Conservation (phyloP, 2,888 invertebrate genomes). For the Lasioglossum villosulum region DNA sequence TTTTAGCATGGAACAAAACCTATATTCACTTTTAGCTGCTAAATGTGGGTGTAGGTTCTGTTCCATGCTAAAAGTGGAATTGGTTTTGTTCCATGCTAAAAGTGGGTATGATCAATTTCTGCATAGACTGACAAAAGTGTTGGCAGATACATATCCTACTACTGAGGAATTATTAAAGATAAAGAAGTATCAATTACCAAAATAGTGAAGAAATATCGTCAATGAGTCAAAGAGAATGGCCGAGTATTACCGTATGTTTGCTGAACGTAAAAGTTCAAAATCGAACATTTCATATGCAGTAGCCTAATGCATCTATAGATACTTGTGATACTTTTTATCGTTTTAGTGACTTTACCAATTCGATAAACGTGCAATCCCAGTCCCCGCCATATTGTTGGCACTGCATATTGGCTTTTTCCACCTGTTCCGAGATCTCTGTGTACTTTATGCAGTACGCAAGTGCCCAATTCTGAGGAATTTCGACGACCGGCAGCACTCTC, state of each 20-base stretch:
- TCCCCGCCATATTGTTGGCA: slow-evolving; percentile 39
- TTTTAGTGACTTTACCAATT: slow-evolving; percentile 35
- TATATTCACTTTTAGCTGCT: too few species aligned
- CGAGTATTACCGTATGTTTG: neutral
- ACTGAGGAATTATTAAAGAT: neutral
- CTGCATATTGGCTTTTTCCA: slow-evolving; percentile 30
- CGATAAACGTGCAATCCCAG: slow-evolving; percentile 56
- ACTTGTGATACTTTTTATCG: neutral
- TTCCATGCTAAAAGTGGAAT: too few species aligned
- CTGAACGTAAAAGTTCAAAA: too few species aligned
- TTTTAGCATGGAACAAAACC: too few species aligned
- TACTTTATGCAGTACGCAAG: slow-evolving; percentile 38
- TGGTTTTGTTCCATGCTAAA: too few species aligned
- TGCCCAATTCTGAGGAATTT: slow-evolving; percentile 44
- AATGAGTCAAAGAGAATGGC: neutral
- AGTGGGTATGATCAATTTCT: too few species aligned
- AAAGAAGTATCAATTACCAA: neutral
- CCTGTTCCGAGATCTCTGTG: slow-evolving; percentile 43
- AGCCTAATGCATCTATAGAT: too few species aligned
- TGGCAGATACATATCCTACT: neutral
- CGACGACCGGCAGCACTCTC: slow-evolving; percentile 46
- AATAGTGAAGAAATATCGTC: neutral
- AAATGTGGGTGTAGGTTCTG: too few species aligned
- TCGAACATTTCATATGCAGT: too few species aligned
- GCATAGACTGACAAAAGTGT: too few species aligned